phyloP scores from a whole-genome alignment of 2,113 vertebrate genomes.

The Otolemur garnettii region DNA sequence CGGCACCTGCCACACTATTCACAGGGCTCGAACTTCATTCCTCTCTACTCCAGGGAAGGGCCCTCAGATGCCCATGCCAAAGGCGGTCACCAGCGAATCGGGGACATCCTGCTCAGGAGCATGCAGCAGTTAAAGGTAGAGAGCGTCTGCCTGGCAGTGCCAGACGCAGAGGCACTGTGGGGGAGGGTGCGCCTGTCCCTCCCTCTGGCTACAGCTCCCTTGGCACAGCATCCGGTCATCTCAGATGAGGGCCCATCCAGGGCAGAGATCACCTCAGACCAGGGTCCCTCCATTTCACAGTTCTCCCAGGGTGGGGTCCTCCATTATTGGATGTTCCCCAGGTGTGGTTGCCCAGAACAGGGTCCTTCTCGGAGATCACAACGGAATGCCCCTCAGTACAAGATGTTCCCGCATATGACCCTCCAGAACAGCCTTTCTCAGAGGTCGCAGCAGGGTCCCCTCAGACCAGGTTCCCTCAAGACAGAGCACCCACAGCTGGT shows the following conservation, averaged over 20 bases:
- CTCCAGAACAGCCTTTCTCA: background rate
- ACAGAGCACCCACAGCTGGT: background rate
- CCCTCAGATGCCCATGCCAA: conserved; percentile 88
- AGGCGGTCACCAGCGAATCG: conserved; percentile 93
- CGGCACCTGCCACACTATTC: background rate
- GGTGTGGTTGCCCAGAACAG: background rate
- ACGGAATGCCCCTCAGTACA: no score
- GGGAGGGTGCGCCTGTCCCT: background rate
- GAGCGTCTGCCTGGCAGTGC: accelerated
- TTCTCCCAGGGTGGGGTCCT: background rate
- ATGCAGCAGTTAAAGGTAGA: conserved; percentile 94
- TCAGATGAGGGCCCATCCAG: background rate
- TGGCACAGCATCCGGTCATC: background rate
- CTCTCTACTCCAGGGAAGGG: conserved; percentile 91
- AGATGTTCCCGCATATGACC: no score
- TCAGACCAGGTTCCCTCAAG: background rate
- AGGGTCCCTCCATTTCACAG: background rate
- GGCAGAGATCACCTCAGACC: background rate
- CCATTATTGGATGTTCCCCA: no score
- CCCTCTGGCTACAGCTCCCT: no score
- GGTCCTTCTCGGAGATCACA: no score
- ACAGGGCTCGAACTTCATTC: background rate
- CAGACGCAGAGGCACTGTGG: background rate
- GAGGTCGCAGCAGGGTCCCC: background rate
- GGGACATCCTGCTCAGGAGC: conserved; percentile 96